These are phyloP conservation scores for Episyrphus balteatus DNA, from an alignment of 1,140 invertebrate species.

Conservation along the genomic window DNA sequence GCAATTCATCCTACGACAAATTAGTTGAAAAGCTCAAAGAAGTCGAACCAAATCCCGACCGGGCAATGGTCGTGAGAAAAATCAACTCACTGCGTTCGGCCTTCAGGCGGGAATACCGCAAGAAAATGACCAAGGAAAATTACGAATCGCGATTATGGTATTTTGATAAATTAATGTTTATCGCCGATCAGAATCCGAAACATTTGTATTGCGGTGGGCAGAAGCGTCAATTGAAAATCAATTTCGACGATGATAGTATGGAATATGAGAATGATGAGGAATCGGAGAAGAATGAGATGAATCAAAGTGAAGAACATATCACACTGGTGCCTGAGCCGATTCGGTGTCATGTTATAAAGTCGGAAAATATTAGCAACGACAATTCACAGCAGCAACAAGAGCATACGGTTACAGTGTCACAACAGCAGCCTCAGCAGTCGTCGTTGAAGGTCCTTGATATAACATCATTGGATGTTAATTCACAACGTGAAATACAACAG, in stretches of 20 bases:
- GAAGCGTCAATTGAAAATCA: constrained; percentile 22
- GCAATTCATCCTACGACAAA: not conserved
- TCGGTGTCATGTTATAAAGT: too few species aligned
- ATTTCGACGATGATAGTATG: constrained; percentile 28
- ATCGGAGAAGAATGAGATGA: too few species aligned
- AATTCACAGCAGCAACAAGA: constrained; percentile 1
- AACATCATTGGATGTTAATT: constrained; percentile 30
- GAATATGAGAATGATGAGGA: constrained; percentile 23
- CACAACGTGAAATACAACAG: constrained; percentile 34
- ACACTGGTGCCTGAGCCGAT: too few species aligned
- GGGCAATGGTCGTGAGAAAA: not conserved
- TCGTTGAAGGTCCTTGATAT: constrained; percentile 31
- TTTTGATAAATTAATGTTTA: not conserved
- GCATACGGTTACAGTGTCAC: not conserved
- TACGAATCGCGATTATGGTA: not conserved
- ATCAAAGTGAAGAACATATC: too few species aligned
- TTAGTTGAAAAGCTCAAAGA: not conserved
- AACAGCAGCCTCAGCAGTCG: not conserved
- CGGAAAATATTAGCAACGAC: too few species aligned
- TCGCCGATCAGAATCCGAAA: not conserved
- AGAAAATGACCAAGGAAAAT: not conserved
- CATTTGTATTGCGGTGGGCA: constrained; percentile 2
- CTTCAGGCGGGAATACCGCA: not conserved
- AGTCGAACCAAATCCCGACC: not conserved
- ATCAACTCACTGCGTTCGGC: not conserved